These are phyloP conservation scores for Gouania willdenowi DNA, from an alignment of 2,797 vertebrate species.

Conservation along the genomic window DNA sequence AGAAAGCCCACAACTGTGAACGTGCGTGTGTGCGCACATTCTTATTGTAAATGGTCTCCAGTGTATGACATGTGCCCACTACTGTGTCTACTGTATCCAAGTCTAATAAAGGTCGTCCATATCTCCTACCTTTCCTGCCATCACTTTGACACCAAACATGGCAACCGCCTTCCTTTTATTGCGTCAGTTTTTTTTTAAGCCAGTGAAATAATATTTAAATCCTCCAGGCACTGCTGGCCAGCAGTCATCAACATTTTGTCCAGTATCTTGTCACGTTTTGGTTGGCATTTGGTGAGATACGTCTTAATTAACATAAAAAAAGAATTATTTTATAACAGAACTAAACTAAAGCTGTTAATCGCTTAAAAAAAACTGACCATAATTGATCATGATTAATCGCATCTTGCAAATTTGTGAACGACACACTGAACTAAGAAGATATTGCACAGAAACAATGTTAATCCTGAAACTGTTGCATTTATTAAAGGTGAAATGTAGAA, in stretches of 20 bases:
- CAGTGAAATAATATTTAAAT: conserved; percentile 31
- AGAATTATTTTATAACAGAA: too few relatives aligned
- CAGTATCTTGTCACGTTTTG: conserved; percentile 24
- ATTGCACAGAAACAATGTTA: too few relatives aligned
- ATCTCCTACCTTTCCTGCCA: conserved; percentile 28
- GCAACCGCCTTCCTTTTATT: conserved; percentile 15
- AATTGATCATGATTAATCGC: too few relatives aligned
- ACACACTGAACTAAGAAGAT: too few relatives aligned
- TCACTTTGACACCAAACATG: conserved; percentile 14
- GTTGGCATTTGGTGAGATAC: too few relatives aligned
- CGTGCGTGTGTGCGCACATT: not conserved
- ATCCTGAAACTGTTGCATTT: too few relatives aligned
- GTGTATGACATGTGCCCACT: conserved; percentile 42
- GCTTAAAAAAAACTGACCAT: too few relatives aligned
- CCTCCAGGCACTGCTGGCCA: conserved; percentile 17
- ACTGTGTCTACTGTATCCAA: conserved; percentile 8
- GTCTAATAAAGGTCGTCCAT: conserved; percentile 23
- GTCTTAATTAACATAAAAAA: too few relatives aligned
- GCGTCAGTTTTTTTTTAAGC: conserved; percentile 35
- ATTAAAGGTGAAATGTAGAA: too few relatives aligned
- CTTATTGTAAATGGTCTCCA: conserved; percentile 6
- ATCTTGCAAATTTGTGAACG: too few relatives aligned
- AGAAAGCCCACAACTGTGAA: conserved; percentile 40
- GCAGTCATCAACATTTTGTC: conserved; percentile 34
- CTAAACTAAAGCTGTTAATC: too few relatives aligned